A percentile compares a stretch with the other conserved stretches of the same genome.
These are phyloP conservation scores for Tylochromis polylepis DNA, from an alignment of 2,113 vertebrate species.

Conservation along the genomic window DNA sequence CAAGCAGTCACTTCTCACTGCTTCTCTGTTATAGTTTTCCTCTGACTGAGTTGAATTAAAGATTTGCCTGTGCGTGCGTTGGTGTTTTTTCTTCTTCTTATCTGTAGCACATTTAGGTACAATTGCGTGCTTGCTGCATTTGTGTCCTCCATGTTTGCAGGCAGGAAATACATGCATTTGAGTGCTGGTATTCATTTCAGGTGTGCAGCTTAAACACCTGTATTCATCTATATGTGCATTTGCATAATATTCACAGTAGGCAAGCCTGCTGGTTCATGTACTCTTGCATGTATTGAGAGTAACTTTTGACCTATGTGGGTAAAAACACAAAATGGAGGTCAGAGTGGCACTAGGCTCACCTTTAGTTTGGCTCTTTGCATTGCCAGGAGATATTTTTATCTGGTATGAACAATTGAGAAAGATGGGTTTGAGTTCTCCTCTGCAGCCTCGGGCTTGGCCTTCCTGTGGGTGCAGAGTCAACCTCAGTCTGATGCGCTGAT, in stretches of 20 bases:
- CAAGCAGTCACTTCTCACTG: neutral
- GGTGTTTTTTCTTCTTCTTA: neutral
- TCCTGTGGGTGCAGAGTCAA: conserved; percentile 57
- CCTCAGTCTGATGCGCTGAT: conserved; percentile 51
- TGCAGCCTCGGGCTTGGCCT: conserved; percentile 40
- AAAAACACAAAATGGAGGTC: conserved; percentile 3
- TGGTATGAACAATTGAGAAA: conserved; percentile 50
- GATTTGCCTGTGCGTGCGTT: neutral
- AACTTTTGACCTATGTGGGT: neutral
- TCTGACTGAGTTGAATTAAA: neutral
- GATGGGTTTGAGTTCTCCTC: conserved; percentile 52
- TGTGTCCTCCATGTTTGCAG: neutral
- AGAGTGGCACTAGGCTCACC: conserved; percentile 24
- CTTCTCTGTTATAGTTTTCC: neutral
- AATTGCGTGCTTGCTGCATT: neutral
- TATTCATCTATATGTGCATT: neutral
- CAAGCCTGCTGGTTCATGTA: neutral
- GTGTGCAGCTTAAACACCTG: neutral
- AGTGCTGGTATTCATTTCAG: neutral
- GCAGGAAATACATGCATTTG: neutral
- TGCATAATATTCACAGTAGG: neutral
- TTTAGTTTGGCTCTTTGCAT: conserved; percentile 13
- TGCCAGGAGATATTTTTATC: conserved; percentile 60
- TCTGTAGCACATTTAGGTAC: neutral
- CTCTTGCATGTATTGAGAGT: neutral